Evolutionary conservation across 1,140 invertebrate genomes (phyloP).

Genomic region (Mizuhopecten yessoensis): DNA sequence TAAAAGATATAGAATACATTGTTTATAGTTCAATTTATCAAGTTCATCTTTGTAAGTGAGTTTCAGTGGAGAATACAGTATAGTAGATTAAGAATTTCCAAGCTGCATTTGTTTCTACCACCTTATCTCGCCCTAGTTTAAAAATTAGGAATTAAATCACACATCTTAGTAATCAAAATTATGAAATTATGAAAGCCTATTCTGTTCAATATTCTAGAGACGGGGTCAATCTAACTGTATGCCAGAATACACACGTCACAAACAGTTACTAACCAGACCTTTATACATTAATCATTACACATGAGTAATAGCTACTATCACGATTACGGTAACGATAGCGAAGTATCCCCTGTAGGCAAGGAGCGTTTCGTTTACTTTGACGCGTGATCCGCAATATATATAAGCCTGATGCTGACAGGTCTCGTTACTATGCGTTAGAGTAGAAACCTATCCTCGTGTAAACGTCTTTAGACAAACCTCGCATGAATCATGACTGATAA

Average conservation of each 20-base stretch:
- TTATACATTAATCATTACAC: neutral
- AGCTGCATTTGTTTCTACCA: too few species aligned
- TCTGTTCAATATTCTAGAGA: too few species aligned
- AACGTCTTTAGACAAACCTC: too few species aligned
- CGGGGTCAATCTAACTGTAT: neutral
- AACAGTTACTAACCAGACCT: neutral
- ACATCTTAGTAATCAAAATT: too few species aligned
- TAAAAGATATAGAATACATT: neutral
- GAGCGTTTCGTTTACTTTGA: neutral
- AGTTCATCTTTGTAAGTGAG: neutral
- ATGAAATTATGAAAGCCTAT: too few species aligned
- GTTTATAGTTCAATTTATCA: neutral
- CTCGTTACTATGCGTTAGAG: neutral
- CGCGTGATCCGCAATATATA: neutral
- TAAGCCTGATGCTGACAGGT: neutral
- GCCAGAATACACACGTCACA: neutral
- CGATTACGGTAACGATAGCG: neutral
- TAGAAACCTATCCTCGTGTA: neutral
- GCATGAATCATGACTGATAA: too few species aligned
- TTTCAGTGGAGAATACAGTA: too few species aligned
- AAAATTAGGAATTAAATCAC: too few species aligned
- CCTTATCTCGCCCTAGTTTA: too few species aligned
- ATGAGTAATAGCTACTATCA: neutral
- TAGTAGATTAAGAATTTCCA: too few species aligned
- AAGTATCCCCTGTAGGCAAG: neutral